Conservation (phyloP, 2,113 vertebrate genomes). For the Cyanoderma ruficeps region DNA sequence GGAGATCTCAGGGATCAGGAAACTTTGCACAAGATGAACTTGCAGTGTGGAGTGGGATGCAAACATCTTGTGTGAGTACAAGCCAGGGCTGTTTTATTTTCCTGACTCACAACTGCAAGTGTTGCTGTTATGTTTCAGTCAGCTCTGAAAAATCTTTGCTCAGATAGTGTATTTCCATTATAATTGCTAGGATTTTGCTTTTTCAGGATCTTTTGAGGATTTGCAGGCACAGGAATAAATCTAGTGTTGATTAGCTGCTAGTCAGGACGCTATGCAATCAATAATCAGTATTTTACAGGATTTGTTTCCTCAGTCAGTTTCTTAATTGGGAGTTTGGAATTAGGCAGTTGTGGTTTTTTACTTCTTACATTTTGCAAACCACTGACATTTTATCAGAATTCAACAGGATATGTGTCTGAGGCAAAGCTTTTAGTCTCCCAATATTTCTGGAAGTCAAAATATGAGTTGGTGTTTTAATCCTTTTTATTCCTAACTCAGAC, state of each 20-base stretch:
- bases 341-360: background rate
- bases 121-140: background rate
- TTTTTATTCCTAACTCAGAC: background rate
- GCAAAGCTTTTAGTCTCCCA: background rate
- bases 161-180: background rate
- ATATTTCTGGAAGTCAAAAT: background rate
- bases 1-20: background rate
- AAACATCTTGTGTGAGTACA: background rate
- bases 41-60: background rate
- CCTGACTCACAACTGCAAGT: background rate
- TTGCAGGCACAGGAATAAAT: background rate
- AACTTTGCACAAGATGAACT: background rate
- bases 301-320: background rate
- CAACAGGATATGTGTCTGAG: background rate
- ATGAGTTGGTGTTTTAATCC: background rate
- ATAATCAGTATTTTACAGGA: background rate
- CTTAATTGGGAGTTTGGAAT: background rate
- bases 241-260: background rate
- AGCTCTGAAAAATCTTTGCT: background rate
- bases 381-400: background rate
- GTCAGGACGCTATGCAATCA: background rate
- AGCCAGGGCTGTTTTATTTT: background rate
- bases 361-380: background rate
- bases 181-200: background rate
- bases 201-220: background rate